phyloP scores from a whole-genome alignment of 2,113 vertebrate species.

The Fregetta grallaria region DNA sequence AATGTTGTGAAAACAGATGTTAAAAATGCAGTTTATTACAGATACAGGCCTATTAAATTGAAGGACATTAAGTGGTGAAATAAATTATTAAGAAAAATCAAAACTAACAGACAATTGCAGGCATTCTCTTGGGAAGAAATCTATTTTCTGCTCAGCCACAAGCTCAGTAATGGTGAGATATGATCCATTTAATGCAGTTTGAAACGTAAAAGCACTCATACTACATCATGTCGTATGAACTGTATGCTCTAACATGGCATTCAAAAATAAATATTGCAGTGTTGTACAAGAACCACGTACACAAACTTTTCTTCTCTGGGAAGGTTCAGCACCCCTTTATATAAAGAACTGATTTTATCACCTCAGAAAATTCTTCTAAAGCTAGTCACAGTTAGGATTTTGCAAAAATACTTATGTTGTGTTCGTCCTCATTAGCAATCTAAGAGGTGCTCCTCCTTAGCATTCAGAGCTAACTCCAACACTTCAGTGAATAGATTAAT shows the following conservation, averaged over 20 bases:
- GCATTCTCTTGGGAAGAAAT: background rate
- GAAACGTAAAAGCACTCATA: background rate
- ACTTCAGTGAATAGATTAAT: background rate
- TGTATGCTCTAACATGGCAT: background rate
- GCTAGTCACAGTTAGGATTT: background rate
- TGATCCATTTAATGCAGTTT: background rate
- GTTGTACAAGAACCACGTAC: background rate
- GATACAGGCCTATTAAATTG: background rate
- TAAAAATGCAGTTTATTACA: background rate
- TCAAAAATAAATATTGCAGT: background rate
- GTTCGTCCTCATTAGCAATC: background rate
- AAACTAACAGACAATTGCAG: background rate
- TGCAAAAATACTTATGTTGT: background rate
- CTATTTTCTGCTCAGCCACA: background rate
- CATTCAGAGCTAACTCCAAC: background rate
- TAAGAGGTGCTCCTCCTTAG: background rate
- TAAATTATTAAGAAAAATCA: conserved; percentile 8
- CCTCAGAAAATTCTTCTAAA: background rate
- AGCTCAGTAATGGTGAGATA: background rate
- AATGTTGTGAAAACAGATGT: background rate
- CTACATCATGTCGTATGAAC: background rate
- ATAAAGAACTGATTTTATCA: background rate
- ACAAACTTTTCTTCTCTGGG: background rate
- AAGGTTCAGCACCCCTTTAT: background rate
- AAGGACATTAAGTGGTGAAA: background rate